These are phyloP conservation scores for Brachionus calyciflorus DNA, from an alignment of 1,140 invertebrate genomes.

Conservation along the genomic window DNA sequence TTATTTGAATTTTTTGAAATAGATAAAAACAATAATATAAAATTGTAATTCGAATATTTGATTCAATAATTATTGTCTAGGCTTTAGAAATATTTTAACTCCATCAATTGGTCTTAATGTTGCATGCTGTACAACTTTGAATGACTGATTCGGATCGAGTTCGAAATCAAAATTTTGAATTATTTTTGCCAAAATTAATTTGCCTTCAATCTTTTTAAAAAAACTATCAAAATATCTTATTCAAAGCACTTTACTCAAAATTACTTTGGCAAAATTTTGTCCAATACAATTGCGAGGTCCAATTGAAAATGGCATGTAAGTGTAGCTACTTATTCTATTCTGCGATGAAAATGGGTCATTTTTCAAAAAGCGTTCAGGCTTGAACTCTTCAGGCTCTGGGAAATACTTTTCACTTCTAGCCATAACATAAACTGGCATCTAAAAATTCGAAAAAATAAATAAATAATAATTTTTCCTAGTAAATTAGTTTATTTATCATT, in stretches of 20 bases:
- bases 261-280: constrained; percentile 45
- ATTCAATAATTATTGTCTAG: background rate
- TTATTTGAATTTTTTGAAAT: too few relatives aligned
- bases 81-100: background rate
- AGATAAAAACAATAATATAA: too few relatives aligned
- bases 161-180: constrained; percentile 37
- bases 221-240: background rate
- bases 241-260: background rate
- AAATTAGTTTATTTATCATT: background rate
- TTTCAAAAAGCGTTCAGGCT: constrained; percentile 14
- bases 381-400: background rate
- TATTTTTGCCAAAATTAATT: constrained; percentile 21
- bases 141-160: constrained; percentile 12
- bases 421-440: background rate
- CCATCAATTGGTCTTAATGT: constrained; percentile 27
- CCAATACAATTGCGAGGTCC: constrained; percentile 41
- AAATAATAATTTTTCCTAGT: background rate
- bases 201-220: constrained; percentile 16
- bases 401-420: constrained; percentile 9
- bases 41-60: too few relatives aligned
- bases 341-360: background rate
- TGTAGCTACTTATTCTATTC: constrained; percentile 32
- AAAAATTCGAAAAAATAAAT: background rate
- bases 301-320: constrained; percentile 29
- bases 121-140: constrained; percentile 3